Evolutionary conservation across 2,113 vertebrate species (phyloP), one percentile per base, ranked within the genome.

Genomic region (Anser brachyrhynchus): DNA sequence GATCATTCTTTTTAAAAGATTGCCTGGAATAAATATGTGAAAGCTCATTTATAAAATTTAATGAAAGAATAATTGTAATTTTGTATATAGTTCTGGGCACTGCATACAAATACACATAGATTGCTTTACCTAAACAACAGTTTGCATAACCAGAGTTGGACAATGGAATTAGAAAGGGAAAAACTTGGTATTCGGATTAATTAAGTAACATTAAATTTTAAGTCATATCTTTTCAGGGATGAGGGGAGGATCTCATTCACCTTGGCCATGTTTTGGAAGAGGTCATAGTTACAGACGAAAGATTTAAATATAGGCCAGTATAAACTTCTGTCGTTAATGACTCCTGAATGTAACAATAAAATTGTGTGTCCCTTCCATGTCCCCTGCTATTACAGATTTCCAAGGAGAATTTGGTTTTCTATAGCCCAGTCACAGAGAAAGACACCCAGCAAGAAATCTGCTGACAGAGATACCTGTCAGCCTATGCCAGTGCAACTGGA

Each of bases 181-280:
- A 75, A 69, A 10, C 62, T 89, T 43, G 39, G 15, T 90, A 57
- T 83, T 90, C 35, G 54, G 22, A 71, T 84, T 67, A 77, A 92
- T 78, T 86, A 90, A 94, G 33, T 54, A 77, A 70, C 37, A 67
- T 85, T 66, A 62, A 55, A 67, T 91, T 93, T 88, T 55, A 66
- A 73, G 72, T 83, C 65, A 64, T 16, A 10, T 55, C 37, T 75
- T 77, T 65, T 81, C 73, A 44, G 3, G 26, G 26, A 3, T 1
- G 3, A 4, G 8, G 21, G 6, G 19, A 26, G 13, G 37, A 71
- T 89, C 37, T 89, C 29, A 35, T 81, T 87, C 70, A 43, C 61
- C 78, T 89, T 75, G 77, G 29, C 46, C 14, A 8, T 33, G 12
- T 67, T 87, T 64, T 33, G 10, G 70, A 92, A 88, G 59, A 83